Conservation (phyloP, 2,888 invertebrate species). For the Napeogenes inachia region DNA sequence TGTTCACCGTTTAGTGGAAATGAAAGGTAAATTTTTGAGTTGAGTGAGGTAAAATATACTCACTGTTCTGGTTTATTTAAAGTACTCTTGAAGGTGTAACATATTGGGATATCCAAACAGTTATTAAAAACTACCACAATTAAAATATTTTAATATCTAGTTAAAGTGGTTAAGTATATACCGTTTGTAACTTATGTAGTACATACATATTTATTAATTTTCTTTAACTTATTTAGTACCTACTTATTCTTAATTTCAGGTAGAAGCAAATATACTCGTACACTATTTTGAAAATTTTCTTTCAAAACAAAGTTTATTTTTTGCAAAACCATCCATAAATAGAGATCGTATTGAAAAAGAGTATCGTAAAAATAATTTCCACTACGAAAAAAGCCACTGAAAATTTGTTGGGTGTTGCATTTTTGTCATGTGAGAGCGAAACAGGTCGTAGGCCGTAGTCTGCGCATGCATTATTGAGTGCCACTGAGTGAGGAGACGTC, state of each 20-base stretch:
- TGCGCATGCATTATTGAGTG: slow-evolving; percentile 71
- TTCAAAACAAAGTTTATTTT: background rate
- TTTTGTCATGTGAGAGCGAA: slow-evolving; percentile 47
- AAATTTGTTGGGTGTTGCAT: slow-evolving; percentile 34
- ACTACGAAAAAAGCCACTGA: slow-evolving; percentile 26
- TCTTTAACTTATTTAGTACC: too few species aligned
- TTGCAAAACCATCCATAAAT: background rate
- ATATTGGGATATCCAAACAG: too few species aligned
- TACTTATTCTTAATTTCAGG: too few species aligned
- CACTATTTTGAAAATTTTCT: background rate
- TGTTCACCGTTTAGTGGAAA: slow-evolving; percentile 1
- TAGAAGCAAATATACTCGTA: too few species aligned
- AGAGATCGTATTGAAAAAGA: slow-evolving; percentile 1
- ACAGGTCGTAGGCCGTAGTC: slow-evolving; percentile 44
- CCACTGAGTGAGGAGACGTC: slow-evolving; percentile 72
- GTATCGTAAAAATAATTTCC: slow-evolving; percentile 21
- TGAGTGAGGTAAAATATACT: background rate
- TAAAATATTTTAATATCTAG: too few species aligned
- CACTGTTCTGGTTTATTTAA: too few species aligned
- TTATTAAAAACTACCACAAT: too few species aligned
- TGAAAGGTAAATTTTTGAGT: background rate
- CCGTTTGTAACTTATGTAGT: too few species aligned
- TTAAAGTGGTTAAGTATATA: too few species aligned
- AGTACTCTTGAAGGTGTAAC: too few species aligned
- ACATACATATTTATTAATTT: too few species aligned